phyloP scores from a whole-genome alignment of 2,888 invertebrate genomes.

The Anarsia innoxiella region DNA sequence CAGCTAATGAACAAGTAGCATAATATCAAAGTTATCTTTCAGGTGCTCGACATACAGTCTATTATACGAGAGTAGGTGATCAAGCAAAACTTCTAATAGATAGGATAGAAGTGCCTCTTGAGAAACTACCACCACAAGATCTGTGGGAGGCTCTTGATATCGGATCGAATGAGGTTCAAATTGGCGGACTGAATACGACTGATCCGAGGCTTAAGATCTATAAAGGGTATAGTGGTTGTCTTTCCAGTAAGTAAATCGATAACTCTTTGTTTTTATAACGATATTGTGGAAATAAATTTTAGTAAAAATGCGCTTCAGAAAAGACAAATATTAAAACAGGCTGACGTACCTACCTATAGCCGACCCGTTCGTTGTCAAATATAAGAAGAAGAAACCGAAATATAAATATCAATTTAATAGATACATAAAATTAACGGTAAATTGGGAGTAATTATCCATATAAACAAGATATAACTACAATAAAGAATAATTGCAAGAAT shows the following conservation, averaged over 20 bases:
- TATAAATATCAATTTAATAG: too few species aligned
- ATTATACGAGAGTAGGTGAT: slow-evolving; percentile 80
- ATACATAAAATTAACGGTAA: too few species aligned
- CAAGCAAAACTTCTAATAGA: slow-evolving; percentile 84
- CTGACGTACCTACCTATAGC: too few species aligned
- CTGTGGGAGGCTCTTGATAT: slow-evolving; percentile 79
- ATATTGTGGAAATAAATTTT: too few species aligned
- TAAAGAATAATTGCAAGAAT: too few species aligned
- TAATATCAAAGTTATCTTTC: slow-evolving; percentile 22
- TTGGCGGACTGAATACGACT: slow-evolving; percentile 89
- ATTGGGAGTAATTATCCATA: too few species aligned
- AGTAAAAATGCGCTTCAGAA: too few species aligned
- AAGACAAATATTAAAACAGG: too few species aligned
- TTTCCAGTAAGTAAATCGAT: slow-evolving; percentile 88
- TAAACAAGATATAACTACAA: not conserved
- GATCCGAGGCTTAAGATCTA: slow-evolving; percentile 88
- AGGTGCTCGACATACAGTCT: slow-evolving; percentile 85
- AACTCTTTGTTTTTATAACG: too few species aligned
- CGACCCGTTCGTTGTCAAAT: too few species aligned
- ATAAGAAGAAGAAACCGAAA: too few species aligned
- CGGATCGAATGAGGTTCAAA: slow-evolving; percentile 88
- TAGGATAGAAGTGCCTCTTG: slow-evolving; percentile 81
- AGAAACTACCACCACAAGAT: slow-evolving; percentile 80
- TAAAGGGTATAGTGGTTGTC: slow-evolving; percentile 91
- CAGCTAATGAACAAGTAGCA: too few species aligned